Evolutionary conservation across 2,113 vertebrate genomes (phyloP).

Genomic region (Verasper variegatus): DNA sequence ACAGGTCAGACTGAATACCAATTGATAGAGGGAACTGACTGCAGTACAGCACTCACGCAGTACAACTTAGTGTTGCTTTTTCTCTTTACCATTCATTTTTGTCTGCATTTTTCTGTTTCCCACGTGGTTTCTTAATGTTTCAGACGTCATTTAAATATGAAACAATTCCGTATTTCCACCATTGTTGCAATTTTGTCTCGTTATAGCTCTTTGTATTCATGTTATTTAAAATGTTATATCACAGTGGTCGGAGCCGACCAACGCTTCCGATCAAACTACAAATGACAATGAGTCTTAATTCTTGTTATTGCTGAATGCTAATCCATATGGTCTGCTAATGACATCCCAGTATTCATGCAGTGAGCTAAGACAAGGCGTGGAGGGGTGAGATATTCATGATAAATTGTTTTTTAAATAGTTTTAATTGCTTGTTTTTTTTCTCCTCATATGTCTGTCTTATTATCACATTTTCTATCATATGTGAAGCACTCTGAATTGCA

Average conservation of each 20-base stretch:
- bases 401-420: background rate
- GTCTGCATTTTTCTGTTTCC: background rate
- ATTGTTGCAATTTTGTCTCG: background rate
- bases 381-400: background rate
- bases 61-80: background rate
- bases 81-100: background rate
- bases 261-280: too few relatives aligned
- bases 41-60: background rate
- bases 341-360: background rate
- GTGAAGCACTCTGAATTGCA: too few relatives aligned
- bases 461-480: too few relatives aligned
- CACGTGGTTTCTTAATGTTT: background rate
- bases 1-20: slow-evolving; percentile 1
- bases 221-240: background rate
- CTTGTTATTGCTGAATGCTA: too few relatives aligned
- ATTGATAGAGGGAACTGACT: background rate
- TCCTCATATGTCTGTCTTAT: too few relatives aligned
- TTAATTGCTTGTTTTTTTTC: too few relatives aligned
- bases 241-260: background rate
- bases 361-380: background rate
- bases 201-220: background rate
- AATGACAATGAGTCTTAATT: too few relatives aligned
- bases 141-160: too few relatives aligned
- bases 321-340: too few relatives aligned
- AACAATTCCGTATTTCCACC: background rate